Percentiles rank a stretch among this genome's conserved stretches.
Conservation (phyloP, 2,797 vertebrate species). For the Stomatorhinus walkeri region DNA sequence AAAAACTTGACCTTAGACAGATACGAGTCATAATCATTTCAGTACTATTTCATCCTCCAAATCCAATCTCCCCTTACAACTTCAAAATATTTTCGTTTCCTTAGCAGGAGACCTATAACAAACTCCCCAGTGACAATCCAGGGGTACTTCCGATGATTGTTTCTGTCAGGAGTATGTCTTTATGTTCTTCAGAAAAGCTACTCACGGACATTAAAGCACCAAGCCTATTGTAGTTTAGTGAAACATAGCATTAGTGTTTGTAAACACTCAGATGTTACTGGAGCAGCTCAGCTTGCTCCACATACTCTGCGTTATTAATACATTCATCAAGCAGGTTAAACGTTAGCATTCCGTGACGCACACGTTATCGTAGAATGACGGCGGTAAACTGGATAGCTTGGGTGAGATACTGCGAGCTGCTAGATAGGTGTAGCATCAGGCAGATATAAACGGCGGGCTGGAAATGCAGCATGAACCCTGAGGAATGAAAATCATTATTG, state of each 20-base stretch:
- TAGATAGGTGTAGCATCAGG: neutral
- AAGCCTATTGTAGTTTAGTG: slow-evolving; percentile 4
- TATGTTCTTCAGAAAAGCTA: neutral
- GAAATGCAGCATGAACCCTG: neutral
- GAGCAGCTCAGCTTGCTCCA: neutral
- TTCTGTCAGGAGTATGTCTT: neutral
- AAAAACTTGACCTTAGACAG: neutral
- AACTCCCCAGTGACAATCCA: slow-evolving; percentile 3
- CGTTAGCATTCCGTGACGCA: neutral
- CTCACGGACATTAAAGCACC: neutral
- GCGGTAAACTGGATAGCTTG: neutral
- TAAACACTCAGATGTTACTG: neutral
- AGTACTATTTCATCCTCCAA: slow-evolving; percentile 15
- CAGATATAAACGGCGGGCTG: neutral
- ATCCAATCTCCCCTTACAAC: neutral
- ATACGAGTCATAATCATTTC: slow-evolving; percentile 14
- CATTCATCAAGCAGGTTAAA: neutral
- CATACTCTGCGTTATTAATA: neutral
- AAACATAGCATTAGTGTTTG: neutral
- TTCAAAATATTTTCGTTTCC: slow-evolving; percentile 16
- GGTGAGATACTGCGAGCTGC: neutral
- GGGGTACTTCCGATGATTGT: neutral
- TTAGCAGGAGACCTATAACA: neutral
- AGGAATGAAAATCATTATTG: neutral
- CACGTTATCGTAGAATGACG: too few species aligned